Evolutionary conservation across 2,888 invertebrate genomes (phyloP).

Genomic region (Nomada ruficornis): DNA sequence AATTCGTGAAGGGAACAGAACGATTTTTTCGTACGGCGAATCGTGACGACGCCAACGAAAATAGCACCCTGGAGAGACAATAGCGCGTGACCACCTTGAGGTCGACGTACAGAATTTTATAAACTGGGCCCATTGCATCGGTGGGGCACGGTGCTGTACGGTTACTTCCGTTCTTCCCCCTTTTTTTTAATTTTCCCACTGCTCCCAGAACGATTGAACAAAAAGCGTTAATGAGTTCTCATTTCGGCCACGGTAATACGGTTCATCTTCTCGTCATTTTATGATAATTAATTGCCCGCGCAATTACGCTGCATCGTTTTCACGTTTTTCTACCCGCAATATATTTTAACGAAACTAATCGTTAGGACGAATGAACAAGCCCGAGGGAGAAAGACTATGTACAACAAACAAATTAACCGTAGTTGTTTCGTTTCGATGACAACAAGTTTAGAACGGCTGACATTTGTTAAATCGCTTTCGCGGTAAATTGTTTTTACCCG

Average conservation of each 20-base stretch:
- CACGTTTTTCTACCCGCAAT: background rate
- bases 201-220: background rate
- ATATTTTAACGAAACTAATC: background rate
- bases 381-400: constrained; percentile 14
- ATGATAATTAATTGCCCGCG: constrained; percentile 32
- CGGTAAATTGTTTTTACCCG: no score
- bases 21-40: constrained; percentile 66
- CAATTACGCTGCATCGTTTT: constrained; percentile 17
- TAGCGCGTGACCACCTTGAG: constrained; percentile 64
- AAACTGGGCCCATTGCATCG: background rate
- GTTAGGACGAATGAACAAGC: background rate
- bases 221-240: constrained; percentile 27
- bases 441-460: constrained; percentile 1
- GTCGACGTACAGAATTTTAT: constrained; percentile 44
- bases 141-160: background rate
- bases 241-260: background rate
- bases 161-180: background rate
- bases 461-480: background rate
- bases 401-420: constrained; percentile 53
- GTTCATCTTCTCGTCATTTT: constrained; percentile 6
- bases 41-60: constrained; percentile 66
- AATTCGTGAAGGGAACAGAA: constrained; percentile 61
- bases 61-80: constrained; percentile 61
- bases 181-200: background rate
- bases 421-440: constrained; percentile 36